These are phyloP conservation scores for Rotaria socialis DNA, from an alignment of 2,888 invertebrate genomes.

Conservation along the genomic window DNA sequence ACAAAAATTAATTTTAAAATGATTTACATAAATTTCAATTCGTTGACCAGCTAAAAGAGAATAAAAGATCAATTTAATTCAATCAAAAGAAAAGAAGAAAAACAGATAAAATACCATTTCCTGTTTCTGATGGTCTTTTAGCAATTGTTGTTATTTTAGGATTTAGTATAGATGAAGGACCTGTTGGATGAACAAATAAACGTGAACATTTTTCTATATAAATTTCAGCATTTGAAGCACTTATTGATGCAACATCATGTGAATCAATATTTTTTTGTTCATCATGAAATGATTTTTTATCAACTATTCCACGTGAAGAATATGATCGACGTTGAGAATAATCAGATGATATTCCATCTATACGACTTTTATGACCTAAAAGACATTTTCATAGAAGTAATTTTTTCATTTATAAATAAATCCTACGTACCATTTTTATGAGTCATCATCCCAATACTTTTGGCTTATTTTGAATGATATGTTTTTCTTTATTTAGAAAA, in stretches of 20 bases:
- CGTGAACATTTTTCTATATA: neutral
- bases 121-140: neutral
- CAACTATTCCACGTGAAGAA: neutral
- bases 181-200: neutral
- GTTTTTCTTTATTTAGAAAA: too few species aligned
- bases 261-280: neutral
- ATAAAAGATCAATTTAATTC: too few species aligned
- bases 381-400: neutral
- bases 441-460: too few species aligned
- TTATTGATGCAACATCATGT: neutral
- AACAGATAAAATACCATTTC: neutral
- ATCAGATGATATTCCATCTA: neutral
- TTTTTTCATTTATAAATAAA: too few species aligned
- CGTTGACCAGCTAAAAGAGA: neutral
- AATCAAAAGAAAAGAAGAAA: neutral
- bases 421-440: too few species aligned
- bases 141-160: neutral
- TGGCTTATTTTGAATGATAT: too few species aligned
- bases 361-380: slow-evolving; percentile 17
- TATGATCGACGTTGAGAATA: neutral
- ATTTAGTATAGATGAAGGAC: neutral
- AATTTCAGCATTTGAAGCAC: neutral
- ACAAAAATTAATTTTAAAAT: neutral
- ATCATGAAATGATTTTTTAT: neutral
- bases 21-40: neutral